These are phyloP conservation scores for Pocillopora verrucosa DNA, from an alignment of 64 coral and sea anemone species.

Conservation along the genomic window DNA sequence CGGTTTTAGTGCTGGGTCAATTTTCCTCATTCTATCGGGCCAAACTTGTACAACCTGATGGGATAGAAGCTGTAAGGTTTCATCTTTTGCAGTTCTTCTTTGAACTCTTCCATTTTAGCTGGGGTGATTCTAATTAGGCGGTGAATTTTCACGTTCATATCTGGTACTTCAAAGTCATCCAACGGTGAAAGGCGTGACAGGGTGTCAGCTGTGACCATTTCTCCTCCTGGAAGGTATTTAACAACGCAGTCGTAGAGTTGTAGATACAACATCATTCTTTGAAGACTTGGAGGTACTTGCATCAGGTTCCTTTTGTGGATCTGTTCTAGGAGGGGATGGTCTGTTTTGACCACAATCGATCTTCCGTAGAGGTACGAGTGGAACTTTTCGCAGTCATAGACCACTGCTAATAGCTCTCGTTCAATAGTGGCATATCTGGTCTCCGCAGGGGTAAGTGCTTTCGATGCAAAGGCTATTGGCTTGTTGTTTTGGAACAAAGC, in stretches of 20 bases:
- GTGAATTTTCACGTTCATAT: too few relatives aligned
- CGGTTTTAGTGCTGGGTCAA: conserved; percentile 17
- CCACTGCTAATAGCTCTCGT: too few relatives aligned
- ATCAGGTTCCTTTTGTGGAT: too few relatives aligned
- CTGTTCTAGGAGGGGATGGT: background rate
- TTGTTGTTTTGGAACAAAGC: background rate
- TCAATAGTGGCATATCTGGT: too few relatives aligned
- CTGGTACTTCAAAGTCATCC: too few relatives aligned
- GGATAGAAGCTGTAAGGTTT: conserved; percentile 23
- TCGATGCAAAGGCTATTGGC: background rate
- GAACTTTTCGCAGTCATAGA: too few relatives aligned
- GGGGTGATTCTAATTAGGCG: conserved; percentile 20
- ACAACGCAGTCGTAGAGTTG: too few relatives aligned
- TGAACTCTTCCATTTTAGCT: conserved; percentile 36
- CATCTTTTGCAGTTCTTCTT: conserved; percentile 25
- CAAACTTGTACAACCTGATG: conserved; percentile 28
- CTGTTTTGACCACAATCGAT: too few relatives aligned
- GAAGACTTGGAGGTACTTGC: too few relatives aligned
- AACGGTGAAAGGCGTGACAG: background rate
- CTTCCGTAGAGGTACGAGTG: too few relatives aligned
- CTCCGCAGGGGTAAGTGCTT: too few relatives aligned
- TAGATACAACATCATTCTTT: too few relatives aligned
- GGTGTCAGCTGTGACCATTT: conserved; percentile 9
- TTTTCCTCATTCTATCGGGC: conserved; percentile 31
- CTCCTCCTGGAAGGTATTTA: background rate